Conservation (phyloP, 2,888 invertebrate species). For the Tupiocoris notatus region DNA sequence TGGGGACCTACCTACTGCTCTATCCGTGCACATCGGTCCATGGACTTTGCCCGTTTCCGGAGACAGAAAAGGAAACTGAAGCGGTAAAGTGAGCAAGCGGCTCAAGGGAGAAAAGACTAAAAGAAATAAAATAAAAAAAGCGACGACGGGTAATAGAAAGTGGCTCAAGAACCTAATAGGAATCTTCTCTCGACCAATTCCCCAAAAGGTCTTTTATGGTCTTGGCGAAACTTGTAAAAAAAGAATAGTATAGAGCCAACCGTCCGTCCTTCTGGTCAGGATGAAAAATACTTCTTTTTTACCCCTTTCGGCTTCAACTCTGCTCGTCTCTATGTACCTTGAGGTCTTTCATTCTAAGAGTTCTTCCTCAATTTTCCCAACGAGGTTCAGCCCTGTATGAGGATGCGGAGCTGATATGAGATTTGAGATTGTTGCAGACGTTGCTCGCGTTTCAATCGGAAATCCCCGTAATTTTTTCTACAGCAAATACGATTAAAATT, state of each 20-base stretch:
- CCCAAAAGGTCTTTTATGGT: slow-evolving; percentile 14
- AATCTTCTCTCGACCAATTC: neutral
- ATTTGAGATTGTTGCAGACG: too few species aligned
- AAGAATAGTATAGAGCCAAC: too few species aligned
- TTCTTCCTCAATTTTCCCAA: neutral
- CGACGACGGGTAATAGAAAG: slow-evolving; percentile 21
- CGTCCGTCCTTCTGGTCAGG: neutral
- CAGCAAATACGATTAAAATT: too few species aligned
- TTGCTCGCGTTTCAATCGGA: too few species aligned
- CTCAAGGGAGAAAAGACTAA: neutral
- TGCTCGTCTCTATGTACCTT: neutral
- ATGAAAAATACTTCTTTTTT: neutral
- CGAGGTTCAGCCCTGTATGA: too few species aligned
- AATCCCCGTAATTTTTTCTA: too few species aligned
- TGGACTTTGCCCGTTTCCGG: neutral
- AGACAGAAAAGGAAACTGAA: neutral
- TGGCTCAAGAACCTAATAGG: slow-evolving; percentile 19
- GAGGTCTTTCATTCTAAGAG: neutral
- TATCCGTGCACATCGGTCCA: neutral
- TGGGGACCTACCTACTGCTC: neutral
- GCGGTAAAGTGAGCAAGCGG: neutral
- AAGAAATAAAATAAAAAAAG: too few species aligned
- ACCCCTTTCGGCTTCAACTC: too few species aligned
- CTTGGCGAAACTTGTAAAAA: neutral
- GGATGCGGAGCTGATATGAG: too few species aligned